Evolutionary conservation across 2,888 invertebrate genomes (phyloP).

Genomic region (Ceramica pisi): DNA sequence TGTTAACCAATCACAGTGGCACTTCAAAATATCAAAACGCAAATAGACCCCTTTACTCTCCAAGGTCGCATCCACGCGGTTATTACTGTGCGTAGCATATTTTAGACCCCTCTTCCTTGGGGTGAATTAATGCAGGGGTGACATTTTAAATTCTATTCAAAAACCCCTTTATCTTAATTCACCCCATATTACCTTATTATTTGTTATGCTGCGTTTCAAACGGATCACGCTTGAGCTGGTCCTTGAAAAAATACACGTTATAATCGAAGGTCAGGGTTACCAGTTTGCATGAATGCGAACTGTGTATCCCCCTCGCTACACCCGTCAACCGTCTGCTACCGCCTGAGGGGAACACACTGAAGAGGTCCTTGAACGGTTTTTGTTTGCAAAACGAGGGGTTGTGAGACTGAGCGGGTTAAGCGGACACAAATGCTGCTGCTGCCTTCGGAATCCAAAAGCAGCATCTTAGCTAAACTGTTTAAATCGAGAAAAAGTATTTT

Average conservation of each 20-base stretch:
- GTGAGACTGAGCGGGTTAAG: background rate
- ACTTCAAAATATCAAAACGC: background rate
- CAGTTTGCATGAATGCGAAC: background rate
- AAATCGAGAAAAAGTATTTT: no score
- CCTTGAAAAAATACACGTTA: conserved; percentile 2
- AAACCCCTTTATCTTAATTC: background rate
- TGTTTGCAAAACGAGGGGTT: conserved; percentile 8
- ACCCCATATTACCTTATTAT: background rate
- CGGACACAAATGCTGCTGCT: background rate
- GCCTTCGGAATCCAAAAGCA: background rate
- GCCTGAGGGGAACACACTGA: background rate
- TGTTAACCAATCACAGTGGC: conserved; percentile 6
- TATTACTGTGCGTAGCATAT: background rate
- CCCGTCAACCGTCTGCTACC: background rate
- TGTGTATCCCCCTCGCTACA: background rate
- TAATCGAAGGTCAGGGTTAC: conserved; percentile 3
- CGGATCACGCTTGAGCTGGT: background rate
- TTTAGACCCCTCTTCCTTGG: background rate
- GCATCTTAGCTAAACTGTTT: no score
- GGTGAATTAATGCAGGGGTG: background rate
- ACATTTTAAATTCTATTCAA: background rate
- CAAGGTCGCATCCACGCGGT: background rate
- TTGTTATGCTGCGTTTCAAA: background rate
- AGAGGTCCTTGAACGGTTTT: background rate
- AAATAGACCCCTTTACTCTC: background rate